Base-by-base conservation (phyloP, 2,888 invertebrate genomes). In the Synergus umbraculus region DNA sequence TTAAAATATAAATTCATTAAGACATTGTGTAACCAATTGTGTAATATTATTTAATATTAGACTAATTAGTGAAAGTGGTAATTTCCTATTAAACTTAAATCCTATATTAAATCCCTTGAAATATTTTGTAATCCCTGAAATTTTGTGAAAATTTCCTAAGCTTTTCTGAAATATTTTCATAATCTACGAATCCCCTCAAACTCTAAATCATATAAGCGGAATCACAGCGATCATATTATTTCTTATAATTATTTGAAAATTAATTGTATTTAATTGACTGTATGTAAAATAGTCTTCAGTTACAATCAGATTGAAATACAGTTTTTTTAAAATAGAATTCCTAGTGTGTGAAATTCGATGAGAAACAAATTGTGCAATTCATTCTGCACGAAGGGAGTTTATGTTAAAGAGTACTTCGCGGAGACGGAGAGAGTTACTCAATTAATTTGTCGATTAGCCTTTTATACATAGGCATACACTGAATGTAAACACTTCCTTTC, bases 401-500 rank as follows among this genome's bases (percentile, higher is more conserved):
- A n/a, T 54, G 54, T 54, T 37, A 73, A 37, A 37, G 37, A 29
- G n/a, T 15, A 18, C 73, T 73, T 73, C 37, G 49, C 54, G 5
- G 29, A 73, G 54, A 73, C 54, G 5, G 29, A 73, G 54, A 73
- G 66, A 43, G 29, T 29, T 54, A 73, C 37, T 73, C 37, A 54
- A 49, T 41, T 73, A 49, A 37, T 49, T 73, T 54, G 54, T 41
- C 41, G 37, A 73, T 73, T 73, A 54, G 18, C n/a, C 73, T 54
- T 73, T 54, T 73, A 73, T 73, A 13, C 10, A 9, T n/a, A 73
- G 54, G 60, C 4, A 73, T 37, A 15, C 22, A 46, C 49, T 69
- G 69, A 69, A 69, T 29, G 22, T 49, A 69, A 54, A 69, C 69
- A 73, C 73, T 73, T 73, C 37, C 54, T 41, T 54, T 73, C 73